Conservation (phyloP, 35 echinoderm and acorn worm genomes). For the Nesometra sesokonis region DNA sequence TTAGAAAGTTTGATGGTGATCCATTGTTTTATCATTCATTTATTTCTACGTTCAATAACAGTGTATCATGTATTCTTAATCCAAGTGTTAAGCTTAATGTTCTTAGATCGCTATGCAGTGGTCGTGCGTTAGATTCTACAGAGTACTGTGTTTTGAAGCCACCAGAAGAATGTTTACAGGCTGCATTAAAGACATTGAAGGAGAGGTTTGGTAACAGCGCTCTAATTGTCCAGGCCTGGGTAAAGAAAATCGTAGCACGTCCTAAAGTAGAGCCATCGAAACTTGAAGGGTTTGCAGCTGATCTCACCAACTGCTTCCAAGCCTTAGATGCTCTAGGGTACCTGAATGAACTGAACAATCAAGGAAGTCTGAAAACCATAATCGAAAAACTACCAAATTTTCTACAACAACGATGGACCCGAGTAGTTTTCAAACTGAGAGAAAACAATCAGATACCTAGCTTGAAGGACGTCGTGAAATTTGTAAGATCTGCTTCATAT, state of each 20-base stretch:
- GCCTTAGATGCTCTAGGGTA: background rate
- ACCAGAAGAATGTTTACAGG: constrained; percentile 1
- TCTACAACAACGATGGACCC: constrained; percentile 5
- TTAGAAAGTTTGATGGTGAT: constrained; percentile 4
- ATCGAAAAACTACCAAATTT: constrained; percentile 3
- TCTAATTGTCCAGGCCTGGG: constrained; percentile 11
- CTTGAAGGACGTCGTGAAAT: background rate
- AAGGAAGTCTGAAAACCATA: background rate
- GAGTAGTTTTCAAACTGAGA: background rate
- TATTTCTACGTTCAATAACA: constrained; percentile 15
- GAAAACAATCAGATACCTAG: background rate
- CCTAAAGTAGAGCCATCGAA: background rate
- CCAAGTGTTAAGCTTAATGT: constrained; percentile 1
- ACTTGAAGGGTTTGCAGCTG: constrained; percentile 5
- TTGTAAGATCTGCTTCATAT: background rate
- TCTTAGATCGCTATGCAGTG: constrained; percentile 4
- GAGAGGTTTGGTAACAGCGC: constrained; percentile 6
- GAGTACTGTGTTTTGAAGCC: constrained; percentile 23
- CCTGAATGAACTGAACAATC: constrained; percentile 20
- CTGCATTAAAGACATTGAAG: constrained; percentile 10
- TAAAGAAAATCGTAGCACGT: background rate
- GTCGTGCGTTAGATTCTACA: constrained; percentile 7
- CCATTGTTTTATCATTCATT: constrained; percentile 9
- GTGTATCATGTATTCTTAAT: background rate
- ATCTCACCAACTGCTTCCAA: constrained; percentile 8